Base-by-base conservation (phyloP, 2,888 invertebrate species). In the Pachymerium ferrugineum region DNA sequence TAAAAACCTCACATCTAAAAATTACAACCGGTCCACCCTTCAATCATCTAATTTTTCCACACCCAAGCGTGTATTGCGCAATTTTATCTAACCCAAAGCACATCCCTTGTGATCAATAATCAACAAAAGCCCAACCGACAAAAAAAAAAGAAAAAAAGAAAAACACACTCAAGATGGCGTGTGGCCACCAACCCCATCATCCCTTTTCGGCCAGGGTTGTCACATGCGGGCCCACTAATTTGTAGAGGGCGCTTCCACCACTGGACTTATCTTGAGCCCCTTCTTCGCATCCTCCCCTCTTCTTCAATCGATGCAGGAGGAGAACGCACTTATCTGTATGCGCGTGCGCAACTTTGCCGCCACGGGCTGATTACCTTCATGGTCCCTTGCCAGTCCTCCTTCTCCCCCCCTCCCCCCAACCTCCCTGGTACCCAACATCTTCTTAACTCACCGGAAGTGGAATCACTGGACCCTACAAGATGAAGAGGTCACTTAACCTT, bases 331-430 rank as follows among this genome's bases (percentile, higher is more conserved):
- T 47, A 47, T 47, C 47, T 47, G 47, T 47, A 47, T 47, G 47
- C 47, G 47, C 47, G 47, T 47, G 47, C 47, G 47, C 47, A 47
- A 47, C 47, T 47, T 47, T 47, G 47, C 47, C 47, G 47, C 47
- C 47, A 47, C 47, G 47, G 47, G 47, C 47, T 47, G 47, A 47
- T 47, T 47, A 47, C 47, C 47, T 47, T 16, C 47, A 47, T 47
- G 47, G 47, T 47, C 47, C 47, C 47, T 47, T 47, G 47, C 47
- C 47, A 22, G 16, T 47, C 47, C n/a, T 47, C 6, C 47, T 1
- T 19, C 47, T 22, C 38, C 38, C 47, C 22, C 47, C 4, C 47
- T 14, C 8, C 16, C 47, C 22, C 47, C 4, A n/a, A n/a, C n/a
- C n/a, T n/a, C n/a, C n/a, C n/a, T n/a, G n/a, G n/a, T n/a, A n/a